phyloP scores from a whole-genome alignment of 1,140 invertebrate species.

The Agrypnia vestita region DNA sequence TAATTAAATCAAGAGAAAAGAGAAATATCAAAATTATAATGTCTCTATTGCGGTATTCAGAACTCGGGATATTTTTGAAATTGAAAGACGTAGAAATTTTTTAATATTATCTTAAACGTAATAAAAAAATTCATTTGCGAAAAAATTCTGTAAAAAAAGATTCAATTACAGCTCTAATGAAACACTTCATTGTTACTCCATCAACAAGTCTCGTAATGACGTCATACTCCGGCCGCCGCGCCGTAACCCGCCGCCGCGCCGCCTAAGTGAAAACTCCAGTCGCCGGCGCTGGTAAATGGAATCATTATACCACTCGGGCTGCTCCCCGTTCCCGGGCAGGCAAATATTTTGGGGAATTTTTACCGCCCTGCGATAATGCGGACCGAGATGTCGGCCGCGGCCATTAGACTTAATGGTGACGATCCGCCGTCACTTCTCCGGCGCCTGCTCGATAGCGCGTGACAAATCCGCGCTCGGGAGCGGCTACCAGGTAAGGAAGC shows the following conservation, averaged over 20 bases:
- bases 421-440: slow-evolving; percentile 15
- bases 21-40: too few species aligned
- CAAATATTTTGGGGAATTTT: slow-evolving; percentile 31
- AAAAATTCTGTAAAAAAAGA: too few species aligned
- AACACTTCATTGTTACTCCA: background rate
- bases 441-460: slow-evolving; percentile 38
- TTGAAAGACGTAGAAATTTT: too few species aligned
- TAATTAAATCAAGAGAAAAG: too few species aligned
- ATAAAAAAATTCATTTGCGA: too few species aligned
- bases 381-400: background rate
- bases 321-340: background rate
- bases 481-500: background rate
- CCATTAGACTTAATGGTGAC: slow-evolving; percentile 47
- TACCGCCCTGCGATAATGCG: slow-evolving; percentile 25
- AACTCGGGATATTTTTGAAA: too few species aligned
- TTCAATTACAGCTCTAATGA: background rate
- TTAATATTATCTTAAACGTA: too few species aligned
- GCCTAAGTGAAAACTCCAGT: background rate
- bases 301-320: slow-evolving; percentile 16
- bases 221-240: too few species aligned
- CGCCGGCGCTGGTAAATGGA: slow-evolving; percentile 6
- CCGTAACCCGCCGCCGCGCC: background rate
- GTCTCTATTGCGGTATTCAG: too few species aligned
- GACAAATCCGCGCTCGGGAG: slow-evolving; percentile 3
- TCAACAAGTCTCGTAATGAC: background rate